Evolutionary conservation across 2,113 vertebrate species (phyloP), one percentile per base, ranked within the genome.

Genomic region (Vanacampus margaritifer): DNA sequence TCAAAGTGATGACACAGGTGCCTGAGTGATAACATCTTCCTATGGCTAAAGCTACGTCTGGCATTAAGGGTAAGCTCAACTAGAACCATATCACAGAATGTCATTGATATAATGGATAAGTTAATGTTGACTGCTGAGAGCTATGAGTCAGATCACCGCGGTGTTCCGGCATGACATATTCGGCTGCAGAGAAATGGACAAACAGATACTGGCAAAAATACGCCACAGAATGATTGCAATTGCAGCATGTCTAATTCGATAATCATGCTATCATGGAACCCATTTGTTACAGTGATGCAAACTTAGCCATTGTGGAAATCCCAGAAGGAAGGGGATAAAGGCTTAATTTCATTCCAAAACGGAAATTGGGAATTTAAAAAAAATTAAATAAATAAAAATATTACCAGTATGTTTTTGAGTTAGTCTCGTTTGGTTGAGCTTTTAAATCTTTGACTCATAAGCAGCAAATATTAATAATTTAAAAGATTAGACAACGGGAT

Each of bases 11-110:
- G 87, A 87, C 88, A 87, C 79, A 48, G 72, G 77, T 73, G 80
- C 69, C 75, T 84, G 87, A 86, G 80, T 86, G 87, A 87, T 87
- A 87, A 84, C 71, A 87, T 88, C 84, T 84, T 85, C 74, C 72
- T 48, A 50, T 60, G 72, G 84, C 87, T 87, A 81, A 86, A 68
- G 46, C 77, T 83, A 80, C 81, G 76, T 67, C 65, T 17, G 58
- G 80, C 64, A 67, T 87, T 87, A 78, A 73, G 62, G 68, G 71
- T n/a, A 77, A 74, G 84, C 83, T 83, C 82, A 23, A 23, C n/a
- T 9, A 81, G 76, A 79, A 79, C 11, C 28, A 45, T 80, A 84
- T 85, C 76, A 73, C 57, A 37, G 70, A 72, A 81, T 79, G 70
- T 73, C 73, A 81, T 84, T 87, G 83, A 58, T 24, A 57, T 23